phyloP scores from a whole-genome alignment of 2,797 vertebrate species.

The Sus cebifrons region DNA sequence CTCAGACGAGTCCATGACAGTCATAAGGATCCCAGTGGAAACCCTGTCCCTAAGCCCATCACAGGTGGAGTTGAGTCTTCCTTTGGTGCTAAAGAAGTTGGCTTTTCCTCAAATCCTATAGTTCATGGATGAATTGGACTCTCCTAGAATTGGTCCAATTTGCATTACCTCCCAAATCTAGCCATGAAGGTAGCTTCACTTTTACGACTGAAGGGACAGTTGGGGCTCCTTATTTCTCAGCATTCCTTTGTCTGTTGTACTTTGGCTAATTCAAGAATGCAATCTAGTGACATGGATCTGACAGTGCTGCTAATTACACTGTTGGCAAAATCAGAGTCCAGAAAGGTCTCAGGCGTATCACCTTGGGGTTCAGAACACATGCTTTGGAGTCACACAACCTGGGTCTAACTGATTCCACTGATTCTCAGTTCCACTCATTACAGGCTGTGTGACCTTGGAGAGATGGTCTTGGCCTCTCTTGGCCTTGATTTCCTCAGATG shows the following conservation, averaged over 20 bases:
- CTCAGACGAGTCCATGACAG: not conserved
- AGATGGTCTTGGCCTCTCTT: conserved; percentile 50
- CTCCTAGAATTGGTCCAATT: not conserved
- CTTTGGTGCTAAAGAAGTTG: not conserved
- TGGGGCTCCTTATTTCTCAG: not conserved
- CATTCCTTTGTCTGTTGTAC: not conserved
- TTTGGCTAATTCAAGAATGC: not conserved
- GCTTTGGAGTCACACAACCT: not conserved
- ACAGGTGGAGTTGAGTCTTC: not conserved
- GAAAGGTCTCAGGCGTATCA: not conserved
- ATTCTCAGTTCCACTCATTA: not conserved
- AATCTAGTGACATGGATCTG: not conserved
- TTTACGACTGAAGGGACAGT: not conserved
- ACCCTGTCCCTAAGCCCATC: not conserved
- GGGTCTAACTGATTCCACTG: not conserved
- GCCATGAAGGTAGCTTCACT: not conserved
- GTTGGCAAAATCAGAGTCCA: not conserved
- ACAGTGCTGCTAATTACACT: not conserved
- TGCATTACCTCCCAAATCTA: not conserved
- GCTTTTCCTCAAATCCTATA: not conserved
- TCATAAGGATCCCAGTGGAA: not conserved
- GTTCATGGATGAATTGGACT: not conserved
- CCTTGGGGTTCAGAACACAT: not conserved
- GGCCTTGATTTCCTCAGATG: conserved; percentile 1
- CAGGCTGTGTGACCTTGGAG: not conserved